Evolutionary conservation across 2,888 invertebrate genomes (phyloP).

Genomic region (Apodemia duryi): DNA sequence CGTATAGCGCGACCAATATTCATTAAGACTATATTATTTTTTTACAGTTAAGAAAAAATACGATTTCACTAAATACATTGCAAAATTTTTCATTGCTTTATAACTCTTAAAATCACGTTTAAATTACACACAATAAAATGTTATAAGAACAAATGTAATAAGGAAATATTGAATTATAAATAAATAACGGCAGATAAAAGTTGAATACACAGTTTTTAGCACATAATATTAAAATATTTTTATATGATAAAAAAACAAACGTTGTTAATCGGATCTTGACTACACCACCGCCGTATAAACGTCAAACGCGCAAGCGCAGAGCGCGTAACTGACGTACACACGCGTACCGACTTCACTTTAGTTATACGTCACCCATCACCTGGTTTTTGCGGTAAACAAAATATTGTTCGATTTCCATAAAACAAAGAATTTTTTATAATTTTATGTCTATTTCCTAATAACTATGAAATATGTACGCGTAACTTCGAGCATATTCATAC

Average conservation of each 20-base stretch:
- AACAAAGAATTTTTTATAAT: too few species aligned
- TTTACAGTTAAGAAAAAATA: constrained; percentile 21
- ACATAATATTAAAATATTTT: constrained; percentile 27
- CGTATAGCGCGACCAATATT: constrained; percentile 52
- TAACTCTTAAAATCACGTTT: constrained; percentile 16
- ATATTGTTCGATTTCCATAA: not conserved
- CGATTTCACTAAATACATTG: constrained; percentile 16
- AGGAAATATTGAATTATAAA: constrained; percentile 24
- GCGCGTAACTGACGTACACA: constrained; percentile 73
- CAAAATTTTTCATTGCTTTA: constrained; percentile 14
- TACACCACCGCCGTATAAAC: constrained; percentile 77
- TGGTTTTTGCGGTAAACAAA: constrained; percentile 29
- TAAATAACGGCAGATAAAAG: constrained; percentile 48
- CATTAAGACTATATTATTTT: constrained; percentile 36
- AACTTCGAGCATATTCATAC: too few species aligned
- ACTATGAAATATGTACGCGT: too few species aligned
- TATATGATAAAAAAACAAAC: constrained; percentile 61
- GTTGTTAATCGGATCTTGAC: constrained; percentile 79
- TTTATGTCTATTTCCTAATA: too few species aligned
- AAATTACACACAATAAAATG: constrained; percentile 12
- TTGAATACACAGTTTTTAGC: constrained; percentile 37
- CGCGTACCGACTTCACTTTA: constrained; percentile 65
- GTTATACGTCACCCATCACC: constrained; percentile 40
- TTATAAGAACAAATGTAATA: not conserved
- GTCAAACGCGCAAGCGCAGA: constrained; percentile 77